These are phyloP conservation scores for Leptoclinus maculatus DNA, from an alignment of 2,797 vertebrate genomes.

Conservation along the genomic window DNA sequence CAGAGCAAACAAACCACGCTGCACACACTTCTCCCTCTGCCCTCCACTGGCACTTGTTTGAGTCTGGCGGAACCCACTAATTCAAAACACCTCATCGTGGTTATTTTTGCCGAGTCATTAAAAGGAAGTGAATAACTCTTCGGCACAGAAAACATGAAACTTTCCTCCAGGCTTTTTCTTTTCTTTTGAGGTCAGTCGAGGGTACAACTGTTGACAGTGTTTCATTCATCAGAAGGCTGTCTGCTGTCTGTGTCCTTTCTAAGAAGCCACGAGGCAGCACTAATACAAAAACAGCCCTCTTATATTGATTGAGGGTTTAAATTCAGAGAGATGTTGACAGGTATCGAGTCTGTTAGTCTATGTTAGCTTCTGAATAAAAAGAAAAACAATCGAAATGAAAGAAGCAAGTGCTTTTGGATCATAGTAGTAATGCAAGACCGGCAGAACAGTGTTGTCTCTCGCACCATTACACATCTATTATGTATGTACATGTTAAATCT, in stretches of 20 bases:
- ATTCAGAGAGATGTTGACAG: not conserved
- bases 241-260: constrained; percentile 12
- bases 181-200: constrained; percentile 9
- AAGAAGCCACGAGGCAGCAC: not conserved
- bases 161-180: not conserved
- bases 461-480: not conserved
- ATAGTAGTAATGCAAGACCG: not conserved
- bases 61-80: not conserved
- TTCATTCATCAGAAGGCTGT: not conserved
- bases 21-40: not conserved
- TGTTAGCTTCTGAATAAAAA: not conserved
- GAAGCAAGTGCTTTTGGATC: too few species aligned
- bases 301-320: not conserved
- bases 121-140: constrained; percentile 17
- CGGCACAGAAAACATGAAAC: constrained; percentile 11
- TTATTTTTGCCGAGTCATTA: constrained; percentile 34
- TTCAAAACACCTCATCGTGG: constrained; percentile 31
- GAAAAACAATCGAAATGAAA: not conserved
- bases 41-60: constrained; percentile 33
- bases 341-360: not conserved
- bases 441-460: not conserved
- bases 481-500: not conserved
- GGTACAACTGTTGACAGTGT: constrained; percentile 4
- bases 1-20: constrained; percentile 14
- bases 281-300: constrained; percentile 1